These are phyloP conservation scores for Pseudeuparius sepicola DNA, from an alignment of 2,888 invertebrate genomes.

Conservation along the genomic window DNA sequence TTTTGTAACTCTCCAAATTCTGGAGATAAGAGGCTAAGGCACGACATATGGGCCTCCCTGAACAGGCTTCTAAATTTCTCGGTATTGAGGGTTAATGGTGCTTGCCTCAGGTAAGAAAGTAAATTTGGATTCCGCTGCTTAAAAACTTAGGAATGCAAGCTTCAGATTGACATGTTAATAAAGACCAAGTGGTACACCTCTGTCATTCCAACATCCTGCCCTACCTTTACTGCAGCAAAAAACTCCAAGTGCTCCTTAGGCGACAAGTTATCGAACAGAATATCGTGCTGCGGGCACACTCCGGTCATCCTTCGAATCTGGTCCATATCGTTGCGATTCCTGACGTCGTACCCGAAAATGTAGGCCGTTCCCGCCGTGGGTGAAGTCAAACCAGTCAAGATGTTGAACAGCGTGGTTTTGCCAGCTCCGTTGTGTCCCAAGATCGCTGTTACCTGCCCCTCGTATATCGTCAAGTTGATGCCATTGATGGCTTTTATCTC, in stretches of 20 bases:
- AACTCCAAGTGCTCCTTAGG: constrained; percentile 72
- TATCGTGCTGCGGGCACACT: constrained; percentile 80
- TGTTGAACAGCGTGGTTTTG: constrained; percentile 78
- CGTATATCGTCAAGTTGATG: constrained; percentile 72
- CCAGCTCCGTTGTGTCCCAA: constrained; percentile 83
- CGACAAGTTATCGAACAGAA: constrained; percentile 68
- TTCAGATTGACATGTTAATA: too few relatives aligned
- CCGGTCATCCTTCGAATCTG: constrained; percentile 74
- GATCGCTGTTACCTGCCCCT: constrained; percentile 78
- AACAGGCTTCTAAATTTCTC: too few relatives aligned
- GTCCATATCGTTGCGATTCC: constrained; percentile 66
- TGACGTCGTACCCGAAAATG: constrained; percentile 65
- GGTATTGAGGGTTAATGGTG: too few relatives aligned
- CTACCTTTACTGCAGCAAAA: constrained; percentile 73
- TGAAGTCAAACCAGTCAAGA: constrained; percentile 69
- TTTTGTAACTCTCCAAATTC: too few relatives aligned
- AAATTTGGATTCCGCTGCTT: too few relatives aligned
- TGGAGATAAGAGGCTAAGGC: too few relatives aligned
- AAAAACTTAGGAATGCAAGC: too few relatives aligned
- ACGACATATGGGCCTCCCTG: too few relatives aligned
- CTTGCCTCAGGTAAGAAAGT: too few relatives aligned
- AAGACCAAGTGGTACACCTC: too few relatives aligned
- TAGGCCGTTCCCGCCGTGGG: constrained; percentile 65
- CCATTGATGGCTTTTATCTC: constrained; percentile 67
- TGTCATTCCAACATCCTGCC: too few relatives aligned